These are phyloP conservation scores for Drosophila trichaetosa DNA, from an alignment of 2,888 invertebrate genomes.

Conservation along the genomic window DNA sequence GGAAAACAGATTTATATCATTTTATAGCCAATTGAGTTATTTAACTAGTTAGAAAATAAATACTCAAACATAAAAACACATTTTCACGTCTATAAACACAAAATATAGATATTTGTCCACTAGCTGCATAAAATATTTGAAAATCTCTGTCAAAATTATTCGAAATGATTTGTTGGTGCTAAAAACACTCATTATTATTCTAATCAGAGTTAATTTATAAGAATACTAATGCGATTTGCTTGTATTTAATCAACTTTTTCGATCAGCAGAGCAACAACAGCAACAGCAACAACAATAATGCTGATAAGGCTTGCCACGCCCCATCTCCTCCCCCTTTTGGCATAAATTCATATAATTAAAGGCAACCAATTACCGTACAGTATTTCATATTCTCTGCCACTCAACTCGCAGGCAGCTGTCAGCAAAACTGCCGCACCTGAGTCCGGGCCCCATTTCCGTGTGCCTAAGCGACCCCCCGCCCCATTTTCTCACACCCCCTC, in stretches of 20 bases:
- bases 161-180: neutral
- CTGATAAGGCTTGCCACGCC: constrained; percentile 28
- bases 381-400: constrained; percentile 47
- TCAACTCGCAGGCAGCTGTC: constrained; percentile 62
- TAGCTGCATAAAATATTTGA: neutral
- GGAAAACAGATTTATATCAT: too few relatives aligned
- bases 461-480: constrained; percentile 17
- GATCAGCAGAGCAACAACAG: constrained; percentile 21
- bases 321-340: constrained; percentile 1
- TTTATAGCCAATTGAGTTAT: too few relatives aligned
- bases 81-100: neutral
- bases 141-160: neutral
- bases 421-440: constrained; percentile 58
- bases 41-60: neutral
- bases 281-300: constrained; percentile 12
- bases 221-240: constrained; percentile 11
- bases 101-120: neutral
- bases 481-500: neutral
- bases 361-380: constrained; percentile 67
- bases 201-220: constrained; percentile 14
- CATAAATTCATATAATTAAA: constrained; percentile 74
- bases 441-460: constrained; percentile 51
- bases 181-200: neutral
- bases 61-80: neutral
- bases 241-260: constrained; percentile 22